These are phyloP conservation scores for Cryptoblepharus egeriae DNA, from an alignment of 2,797 vertebrate species.

Conservation along the genomic window DNA sequence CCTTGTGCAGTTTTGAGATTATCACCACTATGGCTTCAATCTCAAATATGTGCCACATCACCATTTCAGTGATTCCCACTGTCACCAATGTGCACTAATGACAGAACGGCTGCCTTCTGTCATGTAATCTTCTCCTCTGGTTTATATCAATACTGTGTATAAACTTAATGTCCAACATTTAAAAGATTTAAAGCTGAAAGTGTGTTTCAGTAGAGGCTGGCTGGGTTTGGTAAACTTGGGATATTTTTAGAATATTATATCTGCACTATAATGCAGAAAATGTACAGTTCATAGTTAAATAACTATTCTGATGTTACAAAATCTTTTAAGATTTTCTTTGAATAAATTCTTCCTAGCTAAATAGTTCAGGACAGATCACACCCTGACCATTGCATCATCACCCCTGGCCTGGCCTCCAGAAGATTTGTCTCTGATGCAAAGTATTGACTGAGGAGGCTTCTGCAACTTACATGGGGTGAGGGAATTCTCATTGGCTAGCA, in stretches of 20 bases:
- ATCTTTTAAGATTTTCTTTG: not conserved
- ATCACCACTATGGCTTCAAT: no score
- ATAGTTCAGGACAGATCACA: no score
- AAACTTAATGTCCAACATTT: not conserved
- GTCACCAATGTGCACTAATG: no score
- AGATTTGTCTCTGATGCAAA: not conserved
- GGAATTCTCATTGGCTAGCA: not conserved
- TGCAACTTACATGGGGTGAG: no score
- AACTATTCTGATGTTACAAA: not conserved
- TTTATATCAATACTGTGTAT: not conserved
- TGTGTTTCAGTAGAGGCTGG: not conserved
- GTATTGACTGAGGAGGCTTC: not conserved
- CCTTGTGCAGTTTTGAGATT: no score
- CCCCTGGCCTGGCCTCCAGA: no score
- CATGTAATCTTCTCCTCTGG: not conserved
- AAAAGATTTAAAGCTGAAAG: not conserved
- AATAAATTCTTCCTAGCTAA: no score
- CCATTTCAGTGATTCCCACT: no score
- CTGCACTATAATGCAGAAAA: not conserved
- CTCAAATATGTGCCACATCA: no score
- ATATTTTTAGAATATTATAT: not conserved
- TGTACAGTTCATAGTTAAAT: not conserved
- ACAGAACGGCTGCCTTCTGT: not conserved
- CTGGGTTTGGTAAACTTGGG: not conserved
- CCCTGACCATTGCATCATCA: no score